These are phyloP conservation scores for human (Homo sapiens) DNA, from an alignment of 2,113 vertebrate species.

Conservation along the genomic window DNA sequence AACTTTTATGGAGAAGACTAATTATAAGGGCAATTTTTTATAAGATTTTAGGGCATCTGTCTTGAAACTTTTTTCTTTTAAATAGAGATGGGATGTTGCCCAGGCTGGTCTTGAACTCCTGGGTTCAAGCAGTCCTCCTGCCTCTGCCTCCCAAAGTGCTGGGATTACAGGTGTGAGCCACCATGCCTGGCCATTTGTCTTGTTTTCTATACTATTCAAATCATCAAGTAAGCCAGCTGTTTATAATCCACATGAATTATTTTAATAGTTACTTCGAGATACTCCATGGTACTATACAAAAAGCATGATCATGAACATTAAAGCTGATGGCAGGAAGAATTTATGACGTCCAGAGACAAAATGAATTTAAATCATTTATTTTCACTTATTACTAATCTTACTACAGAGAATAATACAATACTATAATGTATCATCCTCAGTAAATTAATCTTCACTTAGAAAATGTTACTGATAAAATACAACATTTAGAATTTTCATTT, in stretches of 20 bases:
- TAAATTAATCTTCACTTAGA: constrained; percentile 67
- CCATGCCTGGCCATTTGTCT: not conserved
- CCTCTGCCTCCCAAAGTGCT: too few relatives aligned
- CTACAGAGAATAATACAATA: constrained; percentile 74
- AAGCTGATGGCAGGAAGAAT: constrained; percentile 58
- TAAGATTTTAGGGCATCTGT: not conserved
- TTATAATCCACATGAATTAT: constrained; percentile 35
- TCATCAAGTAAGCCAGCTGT: constrained; percentile 7
- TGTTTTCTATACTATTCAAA: not conserved
- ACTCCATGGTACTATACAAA: constrained; percentile 23
- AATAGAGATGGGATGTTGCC: too few relatives aligned
- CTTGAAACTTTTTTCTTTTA: not conserved
- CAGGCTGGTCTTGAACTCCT: too few relatives aligned
- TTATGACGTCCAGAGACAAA: constrained; percentile 73
- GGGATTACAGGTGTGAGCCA: too few relatives aligned
- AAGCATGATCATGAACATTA: constrained; percentile 35
- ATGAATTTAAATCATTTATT: constrained; percentile 82
- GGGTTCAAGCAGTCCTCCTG: too few relatives aligned
- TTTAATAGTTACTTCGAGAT: constrained; percentile 50
- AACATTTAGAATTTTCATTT: constrained; percentile 80
- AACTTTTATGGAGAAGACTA: not conserved
- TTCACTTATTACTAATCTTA: constrained; percentile 72
- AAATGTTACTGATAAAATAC: constrained; percentile 85
- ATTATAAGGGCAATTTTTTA: not conserved
- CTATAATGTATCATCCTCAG: constrained; percentile 82